These are phyloP conservation scores for Mercenaria mercenaria DNA, from an alignment of 1,140 invertebrate species.

Conservation along the genomic window DNA sequence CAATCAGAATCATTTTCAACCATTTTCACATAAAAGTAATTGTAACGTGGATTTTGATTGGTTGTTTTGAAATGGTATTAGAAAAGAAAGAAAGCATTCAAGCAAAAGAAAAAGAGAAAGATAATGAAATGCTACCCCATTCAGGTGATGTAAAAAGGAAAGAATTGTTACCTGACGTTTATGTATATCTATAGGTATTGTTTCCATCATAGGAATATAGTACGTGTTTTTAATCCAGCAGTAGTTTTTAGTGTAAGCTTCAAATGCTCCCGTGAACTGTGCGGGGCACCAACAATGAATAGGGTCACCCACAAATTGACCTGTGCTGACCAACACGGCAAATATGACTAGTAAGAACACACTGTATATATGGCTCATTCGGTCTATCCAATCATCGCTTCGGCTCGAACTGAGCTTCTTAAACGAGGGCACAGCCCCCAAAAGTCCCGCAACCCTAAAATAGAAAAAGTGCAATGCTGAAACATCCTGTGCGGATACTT, in stretches of 20 bases:
- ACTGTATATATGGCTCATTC: conserved; percentile 79
- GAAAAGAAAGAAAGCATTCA: no score
- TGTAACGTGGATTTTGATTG: no score
- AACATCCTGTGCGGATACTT: conserved; percentile 6
- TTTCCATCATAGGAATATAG: conserved; percentile 86
- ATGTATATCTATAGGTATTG: conserved; percentile 80
- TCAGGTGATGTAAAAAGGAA: background rate
- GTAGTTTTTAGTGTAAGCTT: conserved; percentile 80
- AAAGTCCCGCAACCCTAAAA: conserved; percentile 72
- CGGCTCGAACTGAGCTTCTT: conserved; percentile 74
- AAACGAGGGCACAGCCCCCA: conserved; percentile 77
- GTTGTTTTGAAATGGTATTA: no score
- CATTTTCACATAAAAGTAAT: no score
- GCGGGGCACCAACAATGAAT: conserved; percentile 84
- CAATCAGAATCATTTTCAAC: no score
- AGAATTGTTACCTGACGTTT: conserved; percentile 61
- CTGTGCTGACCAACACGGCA: conserved; percentile 78
- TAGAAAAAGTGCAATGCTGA: conserved; percentile 13
- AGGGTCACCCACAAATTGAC: conserved; percentile 84
- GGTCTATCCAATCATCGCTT: conserved; percentile 81
- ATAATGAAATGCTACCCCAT: no score
- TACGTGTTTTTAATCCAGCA: conserved; percentile 87
- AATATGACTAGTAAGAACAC: conserved; percentile 79
- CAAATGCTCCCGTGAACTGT: conserved; percentile 79
- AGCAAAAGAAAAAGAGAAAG: no score